These are phyloP conservation scores for Adelosebastes latens DNA, from an alignment of 2,797 vertebrate species.

Conservation along the genomic window DNA sequence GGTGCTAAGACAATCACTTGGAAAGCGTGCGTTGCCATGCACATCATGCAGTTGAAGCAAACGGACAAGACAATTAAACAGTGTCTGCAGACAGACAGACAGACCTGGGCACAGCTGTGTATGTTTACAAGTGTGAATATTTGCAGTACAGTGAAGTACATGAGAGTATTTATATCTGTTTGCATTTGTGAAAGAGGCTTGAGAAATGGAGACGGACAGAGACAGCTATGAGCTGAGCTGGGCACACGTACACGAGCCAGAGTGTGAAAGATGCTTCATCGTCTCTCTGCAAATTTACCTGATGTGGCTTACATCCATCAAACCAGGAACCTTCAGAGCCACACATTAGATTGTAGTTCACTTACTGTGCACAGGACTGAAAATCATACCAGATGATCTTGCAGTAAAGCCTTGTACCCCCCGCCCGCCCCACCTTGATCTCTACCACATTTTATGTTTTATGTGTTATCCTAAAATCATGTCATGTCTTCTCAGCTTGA, in stretches of 20 bases:
- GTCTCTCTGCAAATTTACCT: slow-evolving; percentile 54
- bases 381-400: slow-evolving; percentile 53
- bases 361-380: slow-evolving; percentile 58
- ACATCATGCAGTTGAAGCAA: slow-evolving; percentile 63
- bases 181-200: slow-evolving; percentile 58
- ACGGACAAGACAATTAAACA: slow-evolving; percentile 67
- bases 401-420: slow-evolving; percentile 36
- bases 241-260: slow-evolving; percentile 73
- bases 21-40: slow-evolving; percentile 63
- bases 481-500: neutral
- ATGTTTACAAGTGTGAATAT: slow-evolving; percentile 60
- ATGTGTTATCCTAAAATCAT: slow-evolving; percentile 13
- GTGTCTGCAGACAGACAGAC: slow-evolving; percentile 82
- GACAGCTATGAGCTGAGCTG: slow-evolving; percentile 68
- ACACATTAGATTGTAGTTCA: slow-evolving; percentile 55
- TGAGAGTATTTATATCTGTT: slow-evolving; percentile 35
- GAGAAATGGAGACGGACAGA: slow-evolving; percentile 71
- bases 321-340: slow-evolving; percentile 63
- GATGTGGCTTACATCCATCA: slow-evolving; percentile 53
- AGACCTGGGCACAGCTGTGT: slow-evolving; percentile 82
- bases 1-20: slow-evolving; percentile 54
- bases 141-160: slow-evolving; percentile 57
- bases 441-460: slow-evolving; percentile 4
- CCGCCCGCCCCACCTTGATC: slow-evolving; percentile 9
- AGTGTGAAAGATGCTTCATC: slow-evolving; percentile 90